phyloP scores from a whole-genome alignment of 2,797 vertebrate genomes.

The Melanogrammus aeglefinus region DNA sequence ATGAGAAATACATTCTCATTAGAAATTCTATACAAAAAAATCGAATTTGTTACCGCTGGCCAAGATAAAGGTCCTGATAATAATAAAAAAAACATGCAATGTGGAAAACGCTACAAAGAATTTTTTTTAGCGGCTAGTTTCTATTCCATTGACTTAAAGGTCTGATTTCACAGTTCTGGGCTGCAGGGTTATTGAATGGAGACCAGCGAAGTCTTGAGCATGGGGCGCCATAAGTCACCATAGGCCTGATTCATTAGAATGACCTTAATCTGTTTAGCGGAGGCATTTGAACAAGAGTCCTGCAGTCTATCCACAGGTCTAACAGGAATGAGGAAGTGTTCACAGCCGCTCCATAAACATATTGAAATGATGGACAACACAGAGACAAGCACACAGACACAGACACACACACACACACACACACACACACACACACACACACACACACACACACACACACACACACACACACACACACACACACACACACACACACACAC shows the following conservation, averaged over 20 bases:
- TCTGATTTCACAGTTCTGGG: background rate
- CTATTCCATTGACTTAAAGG: background rate
- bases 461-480: no score
- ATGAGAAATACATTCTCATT: no score
- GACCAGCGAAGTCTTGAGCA: background rate
- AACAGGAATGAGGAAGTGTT: background rate
- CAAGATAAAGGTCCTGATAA: background rate
- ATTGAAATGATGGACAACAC: background rate
- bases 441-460: constrained; percentile 20
- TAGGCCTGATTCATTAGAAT: background rate
- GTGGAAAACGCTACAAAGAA: background rate
- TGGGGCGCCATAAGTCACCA: background rate
- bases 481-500: no score
- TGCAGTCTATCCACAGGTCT: background rate
- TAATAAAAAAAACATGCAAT: background rate
- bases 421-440: background rate
- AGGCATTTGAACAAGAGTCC: background rate
- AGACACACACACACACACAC: constrained; percentile 11
- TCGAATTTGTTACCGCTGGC: background rate
- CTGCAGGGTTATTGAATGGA: background rate
- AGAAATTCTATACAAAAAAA: background rate
- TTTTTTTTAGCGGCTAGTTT: background rate
- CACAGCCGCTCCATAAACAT: background rate
- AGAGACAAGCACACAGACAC: background rate
- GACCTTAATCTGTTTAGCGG: background rate